A percentile compares a stretch with the other conserved stretches of the same genome.
phyloP scores from a whole-genome alignment of 2,888 invertebrate species.

The Hipparchia sbordonii region DNA sequence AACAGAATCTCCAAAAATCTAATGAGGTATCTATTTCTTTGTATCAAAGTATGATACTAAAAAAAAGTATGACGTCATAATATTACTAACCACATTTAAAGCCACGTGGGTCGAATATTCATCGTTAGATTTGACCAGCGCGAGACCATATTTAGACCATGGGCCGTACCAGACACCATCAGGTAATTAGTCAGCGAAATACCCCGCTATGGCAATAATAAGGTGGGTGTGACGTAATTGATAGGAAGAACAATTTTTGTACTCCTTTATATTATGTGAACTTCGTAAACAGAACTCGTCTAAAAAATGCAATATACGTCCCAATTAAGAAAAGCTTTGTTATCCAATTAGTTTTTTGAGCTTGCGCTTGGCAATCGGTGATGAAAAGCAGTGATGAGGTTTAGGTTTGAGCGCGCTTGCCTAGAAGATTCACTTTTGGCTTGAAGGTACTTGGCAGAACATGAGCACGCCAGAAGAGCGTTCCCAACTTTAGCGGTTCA shows the following conservation, averaged over 20 bases:
- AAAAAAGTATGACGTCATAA: slow-evolving; percentile 3
- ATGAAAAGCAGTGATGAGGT: no score
- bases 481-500: no score
- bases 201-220: neutral
- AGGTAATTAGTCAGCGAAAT: slow-evolving; percentile 30
- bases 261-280: neutral
- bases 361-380: no score
- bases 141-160: slow-evolving; percentile 25
- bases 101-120: slow-evolving; percentile 23
- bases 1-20: neutral
- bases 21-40: neutral
- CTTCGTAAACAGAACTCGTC: neutral
- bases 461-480: no score
- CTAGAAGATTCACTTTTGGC: no score
- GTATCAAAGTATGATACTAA: neutral
- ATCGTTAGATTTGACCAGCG: slow-evolving; percentile 28
- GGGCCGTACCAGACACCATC: slow-evolving; percentile 17
- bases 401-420: no score
- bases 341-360: no score
- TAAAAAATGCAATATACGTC: no score
- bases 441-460: no score
- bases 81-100: slow-evolving; percentile 16
- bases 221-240: slow-evolving; percentile 19
- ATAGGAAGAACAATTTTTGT: neutral
- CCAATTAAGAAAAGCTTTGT: no score